Percentiles rank a stretch among this genome's conserved stretches.
These are phyloP conservation scores for Gallinago nigripennis DNA, from an alignment of 2,797 vertebrate genomes.

Conservation along the genomic window DNA sequence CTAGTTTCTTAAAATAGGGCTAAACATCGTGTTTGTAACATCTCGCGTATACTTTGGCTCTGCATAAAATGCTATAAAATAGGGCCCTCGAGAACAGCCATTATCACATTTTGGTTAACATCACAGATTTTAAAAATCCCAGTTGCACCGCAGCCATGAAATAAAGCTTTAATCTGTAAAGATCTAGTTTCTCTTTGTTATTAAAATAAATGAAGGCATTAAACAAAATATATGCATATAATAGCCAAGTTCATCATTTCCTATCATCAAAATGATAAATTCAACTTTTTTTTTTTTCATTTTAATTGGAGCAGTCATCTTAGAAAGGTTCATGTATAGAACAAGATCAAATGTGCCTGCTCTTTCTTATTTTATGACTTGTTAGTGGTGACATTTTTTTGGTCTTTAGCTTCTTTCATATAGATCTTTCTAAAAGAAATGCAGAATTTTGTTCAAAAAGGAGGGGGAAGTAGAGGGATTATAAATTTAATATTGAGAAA, in stretches of 20 bases:
- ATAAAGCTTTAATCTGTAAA: slow-evolving; percentile 78
- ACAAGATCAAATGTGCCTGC: slow-evolving; percentile 48
- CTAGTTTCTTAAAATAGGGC: slow-evolving; percentile 59
- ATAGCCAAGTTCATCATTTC: slow-evolving; percentile 68
- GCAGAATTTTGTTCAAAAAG: background rate
- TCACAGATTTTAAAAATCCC: slow-evolving; percentile 76
- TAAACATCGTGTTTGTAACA: slow-evolving; percentile 64
- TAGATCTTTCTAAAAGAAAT: slow-evolving; percentile 11
- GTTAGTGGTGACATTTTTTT: slow-evolving; percentile 27
- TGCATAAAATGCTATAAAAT: slow-evolving; percentile 73
- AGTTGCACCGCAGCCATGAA: slow-evolving; percentile 62
- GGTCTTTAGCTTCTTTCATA: slow-evolving; percentile 32
- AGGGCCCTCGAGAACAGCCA: slow-evolving; percentile 74
- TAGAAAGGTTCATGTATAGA: slow-evolving; percentile 19
- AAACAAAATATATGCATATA: slow-evolving; percentile 74
- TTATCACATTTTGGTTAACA: slow-evolving; percentile 81
- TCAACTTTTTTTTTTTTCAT: slow-evolving; percentile 41
- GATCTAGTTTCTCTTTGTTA: slow-evolving; percentile 78
- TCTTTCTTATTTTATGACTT: slow-evolving; percentile 58
- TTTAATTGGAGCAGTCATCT: slow-evolving; percentile 58
- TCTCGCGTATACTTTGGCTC: slow-evolving; percentile 46
- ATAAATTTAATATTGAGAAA: slow-evolving; percentile 37
- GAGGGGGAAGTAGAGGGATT: background rate
- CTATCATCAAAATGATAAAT: slow-evolving; percentile 66
- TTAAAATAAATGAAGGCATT: slow-evolving; percentile 80